Evolutionary conservation across 2,888 invertebrate genomes (phyloP), one percentile per base, ranked within the genome.

Genomic region (Tanaodytes sp.): DNA sequence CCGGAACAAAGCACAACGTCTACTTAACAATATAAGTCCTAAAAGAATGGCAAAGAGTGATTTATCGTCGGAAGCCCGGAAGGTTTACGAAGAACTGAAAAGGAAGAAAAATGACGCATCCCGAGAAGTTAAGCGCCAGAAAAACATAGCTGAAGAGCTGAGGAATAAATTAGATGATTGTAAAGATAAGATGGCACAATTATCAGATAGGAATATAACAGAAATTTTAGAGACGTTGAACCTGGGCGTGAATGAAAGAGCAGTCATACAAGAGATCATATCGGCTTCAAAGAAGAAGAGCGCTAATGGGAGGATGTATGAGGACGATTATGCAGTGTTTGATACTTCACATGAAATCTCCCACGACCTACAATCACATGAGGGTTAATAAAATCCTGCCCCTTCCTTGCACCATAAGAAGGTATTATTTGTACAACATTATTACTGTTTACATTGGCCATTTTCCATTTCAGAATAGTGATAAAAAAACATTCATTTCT

Each of bases 41-140:
- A 23, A 8, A 39, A 57, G 27, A 30, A 57, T 46, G 8, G 15
- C n/a, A 39, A 46, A 39, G 6, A 16, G 1, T 16, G n/a, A n/a
- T 20, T 12, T 49, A 2, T 36, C 33, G 9, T 4, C 19, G 14
- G 20, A 49, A 36, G 23, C 49, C 19, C 9, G 14, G 8, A 16
- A 40, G 6, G 4, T 40, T 5, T 40, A 2, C 18, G 11, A 18
- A 6, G 11, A 40, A 18, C 2, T 9, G 15, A 40, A 40, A 12
- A 40, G 19, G 11, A 40, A 40, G n/a, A 52, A 48, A 31, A 58
- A 58, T 42, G 40, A 58, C 12, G 27, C 49, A 31, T 58, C 33
- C 11, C 58, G 58, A 2, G 58, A 58, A 58, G n/a, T 14, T 12
- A 58, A 40, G 48, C 58, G 48, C 19, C 58, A 58, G 5, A 58